Evolutionary conservation across 2,888 invertebrate species (phyloP), one percentile per base, ranked within the genome.

Genomic region (Cabera pusaria): DNA sequence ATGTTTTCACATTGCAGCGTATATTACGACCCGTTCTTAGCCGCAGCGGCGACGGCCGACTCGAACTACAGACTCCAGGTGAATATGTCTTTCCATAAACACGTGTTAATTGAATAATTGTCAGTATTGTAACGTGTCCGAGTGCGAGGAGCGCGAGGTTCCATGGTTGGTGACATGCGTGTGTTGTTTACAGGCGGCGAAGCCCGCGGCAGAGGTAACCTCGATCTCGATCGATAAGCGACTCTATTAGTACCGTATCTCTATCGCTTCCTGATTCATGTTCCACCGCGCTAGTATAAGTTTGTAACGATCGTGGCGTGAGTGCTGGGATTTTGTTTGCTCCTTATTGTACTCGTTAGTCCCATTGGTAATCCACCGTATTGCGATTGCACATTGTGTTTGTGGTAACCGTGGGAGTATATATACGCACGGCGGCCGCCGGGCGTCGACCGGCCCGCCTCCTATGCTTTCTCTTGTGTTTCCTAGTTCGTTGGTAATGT

Each of bases 11-110:
- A 78, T 90, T 92, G 87, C 90, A 96, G 97, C 89, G 94, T 97
- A 60, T 98, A 97, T 92, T 98, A 97, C 91, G 97, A 98, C 92
- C 97, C 97, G 69, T 97, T 97, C 93, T 90, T 98, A 91, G 96
- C 97, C 58, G 96, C 96, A 59, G 96, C 96, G 53, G 95, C 95
- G 54, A 90, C 91, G 64, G 94, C 95, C 68, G 96, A 96, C 90
- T 94, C 95, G 57, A 95, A 94, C 90, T 96, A 96, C 90, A 94
- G 97, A 90, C 91, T 97, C 70, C 97, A 97, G 95, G 97, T 97
- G 91, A 92, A 46, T 49, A 40, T 32, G 3, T n/a, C n/a, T n/a
- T n/a, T n/a, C n/a, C n/a, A n/a, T n/a, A n/a, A n/a, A n/a, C n/a
- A n/a, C n/a, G n/a, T n/a, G n/a, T n/a, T n/a, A n/a, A n/a, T 21